A percentile compares a stretch with the other conserved stretches of the same genome.
These are phyloP conservation scores for Anguilla marmorata DNA, from an alignment of 2,797 vertebrate genomes.

Conservation along the genomic window DNA sequence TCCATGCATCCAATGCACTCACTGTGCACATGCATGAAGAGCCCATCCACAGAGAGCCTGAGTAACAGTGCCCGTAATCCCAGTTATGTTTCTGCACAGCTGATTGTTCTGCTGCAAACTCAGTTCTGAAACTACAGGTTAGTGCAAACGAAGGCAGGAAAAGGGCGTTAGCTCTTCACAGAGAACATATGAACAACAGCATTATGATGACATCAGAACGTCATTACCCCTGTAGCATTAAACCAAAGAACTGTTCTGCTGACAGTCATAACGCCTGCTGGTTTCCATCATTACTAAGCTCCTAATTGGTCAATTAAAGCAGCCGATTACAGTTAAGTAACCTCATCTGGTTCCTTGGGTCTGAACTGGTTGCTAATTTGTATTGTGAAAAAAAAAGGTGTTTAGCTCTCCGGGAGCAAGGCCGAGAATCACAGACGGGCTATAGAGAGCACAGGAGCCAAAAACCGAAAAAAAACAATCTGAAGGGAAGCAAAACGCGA, in stretches of 20 bases:
- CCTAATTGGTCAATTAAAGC: too few species aligned
- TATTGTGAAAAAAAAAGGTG: too few species aligned
- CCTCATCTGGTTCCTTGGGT: too few species aligned
- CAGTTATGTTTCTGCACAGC: background rate
- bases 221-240: background rate
- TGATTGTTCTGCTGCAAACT: background rate
- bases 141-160: background rate
- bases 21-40: background rate
- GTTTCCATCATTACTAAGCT: too few species aligned
- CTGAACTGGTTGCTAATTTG: too few species aligned
- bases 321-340: too few species aligned
- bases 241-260: too few species aligned
- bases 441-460: background rate
- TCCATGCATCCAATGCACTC: too few species aligned
- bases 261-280: too few species aligned
- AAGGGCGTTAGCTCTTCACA: too few species aligned
- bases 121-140: background rate
- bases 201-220: background rate
- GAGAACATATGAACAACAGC: background rate
- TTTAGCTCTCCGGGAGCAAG: background rate
- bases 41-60: background rate
- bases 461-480: conserved; percentile 44
- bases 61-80: background rate
- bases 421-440: background rate
- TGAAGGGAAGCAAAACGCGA: background rate